Conservation (phyloP, 2,797 vertebrate species). For the Denticeps clupeoides region DNA sequence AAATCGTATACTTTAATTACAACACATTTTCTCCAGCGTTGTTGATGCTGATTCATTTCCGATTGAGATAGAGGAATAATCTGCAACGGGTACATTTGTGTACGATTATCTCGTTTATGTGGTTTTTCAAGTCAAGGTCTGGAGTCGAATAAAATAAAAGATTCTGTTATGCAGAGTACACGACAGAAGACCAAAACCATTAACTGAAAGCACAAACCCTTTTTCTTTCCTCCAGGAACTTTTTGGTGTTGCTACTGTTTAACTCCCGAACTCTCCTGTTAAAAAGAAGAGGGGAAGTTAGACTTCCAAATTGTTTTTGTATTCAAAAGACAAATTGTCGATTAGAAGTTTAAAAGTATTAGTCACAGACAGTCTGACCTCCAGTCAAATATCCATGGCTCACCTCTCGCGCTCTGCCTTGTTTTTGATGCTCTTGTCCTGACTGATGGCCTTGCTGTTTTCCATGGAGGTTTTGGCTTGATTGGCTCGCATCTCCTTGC, state of each 20-base stretch:
- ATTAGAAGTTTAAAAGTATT: no score
- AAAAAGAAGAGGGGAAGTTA: constrained; percentile 7
- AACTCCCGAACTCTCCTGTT: constrained; percentile 88
- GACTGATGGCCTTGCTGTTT: constrained; percentile 97
- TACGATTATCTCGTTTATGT: no score
- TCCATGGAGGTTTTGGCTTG: constrained; percentile 98
- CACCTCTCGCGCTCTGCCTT: constrained; percentile 96
- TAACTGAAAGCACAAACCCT: constrained; percentile 57
- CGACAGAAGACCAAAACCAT: not conserved
- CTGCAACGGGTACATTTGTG: no score
- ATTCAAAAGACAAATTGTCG: no score
- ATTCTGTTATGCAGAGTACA: no score
- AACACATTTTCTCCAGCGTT: no score
- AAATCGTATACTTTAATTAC: no score
- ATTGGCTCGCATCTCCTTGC: constrained; percentile 96
- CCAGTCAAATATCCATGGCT: constrained; percentile 12
- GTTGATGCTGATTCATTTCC: no score
- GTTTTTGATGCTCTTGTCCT: constrained; percentile 97
- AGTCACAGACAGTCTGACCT: constrained; percentile 47
- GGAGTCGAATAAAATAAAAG: no score
- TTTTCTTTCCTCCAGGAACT: constrained; percentile 96
- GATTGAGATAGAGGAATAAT: no score
- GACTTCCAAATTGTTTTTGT: no score
- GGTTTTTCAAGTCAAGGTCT: no score
- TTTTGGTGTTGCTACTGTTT: constrained; percentile 99